These are phyloP conservation scores for Nannoperca obscura DNA, from an alignment of 2,797 vertebrate species.

Conservation along the genomic window DNA sequence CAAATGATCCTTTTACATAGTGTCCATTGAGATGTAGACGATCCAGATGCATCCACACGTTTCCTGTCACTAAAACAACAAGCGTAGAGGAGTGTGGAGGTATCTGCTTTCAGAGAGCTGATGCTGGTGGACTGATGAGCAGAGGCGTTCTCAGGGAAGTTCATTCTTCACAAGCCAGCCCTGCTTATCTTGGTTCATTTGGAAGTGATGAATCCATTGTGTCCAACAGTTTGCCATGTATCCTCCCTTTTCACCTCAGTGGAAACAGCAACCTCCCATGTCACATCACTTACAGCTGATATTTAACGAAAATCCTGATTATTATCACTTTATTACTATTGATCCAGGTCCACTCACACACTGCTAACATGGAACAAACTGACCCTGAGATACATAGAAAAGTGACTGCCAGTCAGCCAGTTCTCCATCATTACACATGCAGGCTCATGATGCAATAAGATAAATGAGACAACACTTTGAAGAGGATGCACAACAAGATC, in stretches of 20 bases:
- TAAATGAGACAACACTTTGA: slow-evolving; percentile 15
- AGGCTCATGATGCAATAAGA: slow-evolving; percentile 8
- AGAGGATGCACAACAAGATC: slow-evolving; percentile 8
- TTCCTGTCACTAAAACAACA: background rate
- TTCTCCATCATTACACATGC: background rate
- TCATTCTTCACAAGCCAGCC: slow-evolving; percentile 36
- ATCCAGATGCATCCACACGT: background rate
- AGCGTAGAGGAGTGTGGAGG: background rate
- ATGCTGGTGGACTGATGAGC: slow-evolving; percentile 11
- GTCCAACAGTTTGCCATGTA: background rate
- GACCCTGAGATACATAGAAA: background rate
- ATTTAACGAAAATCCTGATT: slow-evolving; percentile 1
- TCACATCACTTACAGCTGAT: background rate
- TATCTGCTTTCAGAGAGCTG: background rate
- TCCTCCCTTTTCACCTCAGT: background rate
- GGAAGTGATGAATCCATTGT: slow-evolving; percentile 27
- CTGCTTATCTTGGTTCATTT: slow-evolving; percentile 50
- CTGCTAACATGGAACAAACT: background rate
- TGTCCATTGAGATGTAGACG: too few relatives aligned
- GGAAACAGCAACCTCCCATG: background rate
- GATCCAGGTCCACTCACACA: background rate
- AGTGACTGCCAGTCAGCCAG: background rate
- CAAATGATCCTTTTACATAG: too few relatives aligned
- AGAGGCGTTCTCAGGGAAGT: slow-evolving; percentile 30
- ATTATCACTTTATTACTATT: slow-evolving; percentile 13